A percentile compares a stretch with the other conserved stretches of the same genome.
These are phyloP conservation scores for Cephus nigrinus DNA, from an alignment of 2,888 invertebrate species.

Conservation along the genomic window DNA sequence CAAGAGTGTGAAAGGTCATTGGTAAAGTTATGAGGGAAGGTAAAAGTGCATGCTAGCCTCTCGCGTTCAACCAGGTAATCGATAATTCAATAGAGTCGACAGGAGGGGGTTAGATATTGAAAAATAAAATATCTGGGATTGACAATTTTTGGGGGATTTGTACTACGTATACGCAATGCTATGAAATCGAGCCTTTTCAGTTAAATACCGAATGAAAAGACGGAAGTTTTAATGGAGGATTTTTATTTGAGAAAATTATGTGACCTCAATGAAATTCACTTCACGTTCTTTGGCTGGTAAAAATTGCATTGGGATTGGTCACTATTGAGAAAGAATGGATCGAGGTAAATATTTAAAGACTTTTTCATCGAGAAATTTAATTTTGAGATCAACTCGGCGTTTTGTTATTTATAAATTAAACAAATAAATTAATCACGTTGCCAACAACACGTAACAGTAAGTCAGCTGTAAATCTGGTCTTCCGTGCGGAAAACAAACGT, in stretches of 20 bases:
- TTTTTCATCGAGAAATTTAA: not conserved
- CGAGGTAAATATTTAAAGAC: not conserved
- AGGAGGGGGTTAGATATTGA: not conserved
- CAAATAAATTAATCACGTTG: not conserved
- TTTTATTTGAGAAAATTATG: not conserved
- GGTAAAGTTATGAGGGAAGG: slow-evolving; percentile 25
- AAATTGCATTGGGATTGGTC: not conserved
- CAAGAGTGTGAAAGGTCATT: slow-evolving; percentile 36
- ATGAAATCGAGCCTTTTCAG: not conserved
- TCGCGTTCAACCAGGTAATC: not conserved
- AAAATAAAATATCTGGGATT: not conserved
- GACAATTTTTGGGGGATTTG: not conserved
- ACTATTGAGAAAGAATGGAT: not conserved
- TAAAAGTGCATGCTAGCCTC: not conserved
- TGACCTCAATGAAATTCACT: not conserved
- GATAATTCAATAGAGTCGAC: not conserved
- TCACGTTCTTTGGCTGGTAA: not conserved
- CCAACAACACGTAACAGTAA: not conserved
- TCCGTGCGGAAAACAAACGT: not conserved
- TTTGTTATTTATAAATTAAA: not conserved
- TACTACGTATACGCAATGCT: not conserved
- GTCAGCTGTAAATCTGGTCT: not conserved
- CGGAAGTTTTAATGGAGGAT: not conserved
- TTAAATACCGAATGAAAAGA: not conserved
- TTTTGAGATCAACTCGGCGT: not conserved